Evolutionary conservation across 2,797 vertebrate genomes (phyloP), one percentile per base, ranked within the genome.

Genomic region (Knipowitschia caucasica): DNA sequence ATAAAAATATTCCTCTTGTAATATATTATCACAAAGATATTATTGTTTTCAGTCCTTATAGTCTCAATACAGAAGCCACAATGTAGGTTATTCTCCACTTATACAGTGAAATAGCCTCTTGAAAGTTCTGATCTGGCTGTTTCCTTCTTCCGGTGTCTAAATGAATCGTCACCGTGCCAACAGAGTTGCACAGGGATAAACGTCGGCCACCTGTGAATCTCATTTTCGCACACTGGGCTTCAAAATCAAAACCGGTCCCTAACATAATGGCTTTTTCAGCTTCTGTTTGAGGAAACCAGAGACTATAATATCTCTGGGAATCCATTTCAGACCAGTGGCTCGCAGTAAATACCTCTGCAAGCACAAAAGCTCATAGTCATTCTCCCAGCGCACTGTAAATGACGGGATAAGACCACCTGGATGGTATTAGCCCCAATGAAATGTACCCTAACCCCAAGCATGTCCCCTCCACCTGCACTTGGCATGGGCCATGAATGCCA

Each of bases 401-500:
- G 54, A 77, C 70, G 61, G 67, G 77, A 85, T 81, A 74, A 81
- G 74, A 78, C 84, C 82, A 82, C 76, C 78, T 75, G 81, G 70
- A 46, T 45, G 58, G 59, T 67, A 76, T 80, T 73, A 71, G 29
- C 29, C 57, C 46, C 56, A 34, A 29, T 56, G 35, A 67, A 72
- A 73, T 69, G 46, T 53, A 67, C 44, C 71, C 42, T 52, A 1
- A 24, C 25, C 51, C 43, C 54, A 44, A 49, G 64, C 54, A 7
- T 17, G 11, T 15, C 30, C 43, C 36, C 64, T 64, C 75, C 81
- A 86, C 85, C 84, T 87, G 88, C 66, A 59, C 74, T 80, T 82
- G 79, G 73, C 84, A 80, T 59, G 56, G 71, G 67, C 66, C 46
- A 45, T 88, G 81, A 90, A 89, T 86, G 77, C 76, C 67, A 78